These are phyloP conservation scores for Aplochiton taeniatus DNA, from an alignment of 2,797 vertebrate species.

Conservation along the genomic window DNA sequence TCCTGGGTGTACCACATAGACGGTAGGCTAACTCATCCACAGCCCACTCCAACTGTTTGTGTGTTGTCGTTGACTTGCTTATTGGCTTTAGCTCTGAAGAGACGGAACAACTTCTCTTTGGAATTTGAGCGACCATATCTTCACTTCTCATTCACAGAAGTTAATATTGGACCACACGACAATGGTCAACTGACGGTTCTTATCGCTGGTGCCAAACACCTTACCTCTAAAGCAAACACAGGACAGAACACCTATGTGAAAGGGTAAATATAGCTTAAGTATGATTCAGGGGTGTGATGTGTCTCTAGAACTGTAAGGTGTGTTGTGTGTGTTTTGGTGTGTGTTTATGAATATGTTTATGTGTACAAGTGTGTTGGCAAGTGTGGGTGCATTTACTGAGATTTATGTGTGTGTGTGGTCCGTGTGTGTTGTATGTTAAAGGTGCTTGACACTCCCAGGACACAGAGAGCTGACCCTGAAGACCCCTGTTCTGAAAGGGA, in stretches of 20 bases:
- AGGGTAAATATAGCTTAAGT: conserved; percentile 65
- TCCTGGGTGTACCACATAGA: conserved; percentile 32
- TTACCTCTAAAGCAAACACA: conserved; percentile 71
- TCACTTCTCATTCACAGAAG: conserved; percentile 44
- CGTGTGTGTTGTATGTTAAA: conserved; percentile 37
- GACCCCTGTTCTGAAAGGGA: conserved; percentile 67
- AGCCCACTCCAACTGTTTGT: background rate
- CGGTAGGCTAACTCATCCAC: conserved; percentile 31
- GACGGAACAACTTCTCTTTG: conserved; percentile 39
- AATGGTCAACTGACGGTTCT: conserved; percentile 72
- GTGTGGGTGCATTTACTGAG: conserved; percentile 28
- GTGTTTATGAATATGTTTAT: conserved; percentile 23
- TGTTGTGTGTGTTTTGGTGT: conserved; percentile 50
- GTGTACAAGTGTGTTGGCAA: background rate
- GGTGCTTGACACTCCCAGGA: conserved; percentile 70
- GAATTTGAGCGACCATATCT: conserved; percentile 2
- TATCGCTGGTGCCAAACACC: conserved; percentile 71
- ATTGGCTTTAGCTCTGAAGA: conserved; percentile 35
- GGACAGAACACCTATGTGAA: conserved; percentile 73
- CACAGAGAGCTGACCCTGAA: conserved; percentile 56
- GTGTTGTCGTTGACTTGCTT: no score
- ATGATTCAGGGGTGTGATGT: conserved; percentile 1
- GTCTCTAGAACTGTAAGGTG: conserved; percentile 26
- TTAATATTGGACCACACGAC: conserved; percentile 30
- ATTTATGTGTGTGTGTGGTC: conserved; percentile 30